These are phyloP conservation scores for Aporophyla nigra DNA, from an alignment of 2,888 invertebrate genomes.

Conservation along the genomic window DNA sequence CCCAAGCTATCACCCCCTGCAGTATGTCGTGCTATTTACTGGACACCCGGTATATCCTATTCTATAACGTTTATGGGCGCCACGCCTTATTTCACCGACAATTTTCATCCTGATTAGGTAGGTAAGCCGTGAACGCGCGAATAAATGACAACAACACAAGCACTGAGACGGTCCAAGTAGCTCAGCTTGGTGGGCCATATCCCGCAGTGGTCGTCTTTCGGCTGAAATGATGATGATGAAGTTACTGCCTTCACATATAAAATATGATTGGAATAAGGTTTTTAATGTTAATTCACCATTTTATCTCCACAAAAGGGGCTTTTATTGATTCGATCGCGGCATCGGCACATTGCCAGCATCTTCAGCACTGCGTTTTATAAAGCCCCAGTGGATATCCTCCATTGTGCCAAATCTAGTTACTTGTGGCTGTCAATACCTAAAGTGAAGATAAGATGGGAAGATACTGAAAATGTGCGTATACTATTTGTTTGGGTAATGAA, in stretches of 20 bases:
- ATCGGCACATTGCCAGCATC: slow-evolving; percentile 49
- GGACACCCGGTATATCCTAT: neutral
- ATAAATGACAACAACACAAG: neutral
- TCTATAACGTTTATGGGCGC: neutral
- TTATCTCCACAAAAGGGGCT: slow-evolving; percentile 26
- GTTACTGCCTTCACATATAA: neutral
- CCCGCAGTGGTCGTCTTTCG: too few relatives aligned
- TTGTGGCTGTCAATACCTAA: too few relatives aligned
- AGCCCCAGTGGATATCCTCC: slow-evolving; percentile 6
- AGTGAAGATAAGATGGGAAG: too few relatives aligned
- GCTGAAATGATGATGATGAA: too few relatives aligned
- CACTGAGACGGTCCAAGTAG: too few relatives aligned
- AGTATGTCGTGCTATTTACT: too few relatives aligned
- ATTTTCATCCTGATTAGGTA: neutral
- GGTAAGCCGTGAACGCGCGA: neutral
- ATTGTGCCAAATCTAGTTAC: slow-evolving; percentile 2
- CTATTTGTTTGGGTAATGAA: too few relatives aligned
- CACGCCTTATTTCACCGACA: too few relatives aligned
- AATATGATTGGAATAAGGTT: neutral
- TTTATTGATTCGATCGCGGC: slow-evolving; percentile 46
- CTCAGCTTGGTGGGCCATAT: too few relatives aligned
- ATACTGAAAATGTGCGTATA: too few relatives aligned
- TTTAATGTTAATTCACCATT: slow-evolving; percentile 7
- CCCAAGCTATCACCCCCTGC: too few relatives aligned
- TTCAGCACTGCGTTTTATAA: slow-evolving; percentile 41